A percentile compares a stretch with the other conserved stretches of the same genome.
These are phyloP conservation scores for Neodiprion virginianus DNA, from an alignment of 1,140 invertebrate genomes.

Conservation along the genomic window DNA sequence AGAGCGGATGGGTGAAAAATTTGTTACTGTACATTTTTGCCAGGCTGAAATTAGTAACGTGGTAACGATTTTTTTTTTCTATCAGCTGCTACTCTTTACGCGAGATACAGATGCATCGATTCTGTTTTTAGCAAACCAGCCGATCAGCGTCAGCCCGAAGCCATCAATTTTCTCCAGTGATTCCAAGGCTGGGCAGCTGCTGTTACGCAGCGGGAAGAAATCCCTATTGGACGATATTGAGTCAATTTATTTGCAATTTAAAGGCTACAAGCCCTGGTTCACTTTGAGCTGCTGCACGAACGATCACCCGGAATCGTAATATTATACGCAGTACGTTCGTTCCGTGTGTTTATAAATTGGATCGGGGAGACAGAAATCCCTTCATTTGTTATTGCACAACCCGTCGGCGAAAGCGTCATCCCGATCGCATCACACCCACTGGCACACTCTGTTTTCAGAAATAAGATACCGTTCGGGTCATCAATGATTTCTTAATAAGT, in stretches of 20 bases:
- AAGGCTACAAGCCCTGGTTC: background rate
- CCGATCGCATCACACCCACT: background rate
- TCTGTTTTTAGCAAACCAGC: too few species aligned
- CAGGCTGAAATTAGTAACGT: too few species aligned
- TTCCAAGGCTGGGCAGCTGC: slow-evolving; percentile 5
- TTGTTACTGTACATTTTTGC: too few species aligned
- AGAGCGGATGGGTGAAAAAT: too few species aligned
- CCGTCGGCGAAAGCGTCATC: background rate
- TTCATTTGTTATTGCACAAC: slow-evolving; percentile 4
- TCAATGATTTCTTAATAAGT: background rate
- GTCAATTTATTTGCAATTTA: slow-evolving; percentile 29
- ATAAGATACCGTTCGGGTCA: background rate
- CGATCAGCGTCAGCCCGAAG: slow-evolving; percentile 3
- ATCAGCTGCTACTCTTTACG: too few species aligned
- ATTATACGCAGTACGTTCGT: background rate
- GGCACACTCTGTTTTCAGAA: too few species aligned
- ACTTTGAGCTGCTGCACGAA: background rate
- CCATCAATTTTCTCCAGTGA: slow-evolving; percentile 19
- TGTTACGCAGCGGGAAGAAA: slow-evolving; percentile 17
- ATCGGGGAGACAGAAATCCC: background rate
- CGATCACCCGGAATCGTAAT: background rate
- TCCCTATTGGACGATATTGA: slow-evolving; percentile 24
- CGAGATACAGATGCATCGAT: too few species aligned
- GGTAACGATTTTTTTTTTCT: too few species aligned
- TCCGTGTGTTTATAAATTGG: background rate